Evolutionary conservation across 2,113 vertebrate genomes (phyloP).

Genomic region (Crotalus helleri): DNA sequence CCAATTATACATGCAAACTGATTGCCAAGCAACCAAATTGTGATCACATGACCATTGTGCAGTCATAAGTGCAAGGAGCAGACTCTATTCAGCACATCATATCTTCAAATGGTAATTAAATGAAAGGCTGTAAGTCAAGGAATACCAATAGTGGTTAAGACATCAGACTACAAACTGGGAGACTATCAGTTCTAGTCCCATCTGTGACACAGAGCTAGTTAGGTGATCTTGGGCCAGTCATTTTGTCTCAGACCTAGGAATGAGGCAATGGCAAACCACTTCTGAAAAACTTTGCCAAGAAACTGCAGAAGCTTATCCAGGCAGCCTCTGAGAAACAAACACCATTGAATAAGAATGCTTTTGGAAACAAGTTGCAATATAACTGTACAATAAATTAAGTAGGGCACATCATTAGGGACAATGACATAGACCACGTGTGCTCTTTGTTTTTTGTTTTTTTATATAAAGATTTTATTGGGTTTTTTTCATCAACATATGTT

Average conservation of each 20-base stretch:
- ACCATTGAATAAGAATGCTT: not conserved
- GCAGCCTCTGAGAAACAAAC: not conserved
- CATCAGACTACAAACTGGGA: not conserved
- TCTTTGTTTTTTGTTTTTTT: too few relatives aligned
- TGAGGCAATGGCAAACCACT: not conserved
- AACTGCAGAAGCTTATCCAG: not conserved
- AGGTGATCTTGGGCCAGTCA: not conserved
- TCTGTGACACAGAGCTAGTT: not conserved
- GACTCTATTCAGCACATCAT: not conserved
- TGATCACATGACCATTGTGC: not conserved
- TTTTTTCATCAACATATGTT: too few relatives aligned
- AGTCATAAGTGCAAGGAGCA: not conserved
- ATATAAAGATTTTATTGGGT: too few relatives aligned
- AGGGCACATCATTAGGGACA: not conserved
- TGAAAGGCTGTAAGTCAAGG: not conserved
- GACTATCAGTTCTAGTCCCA: not conserved
- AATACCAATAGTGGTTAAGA: not conserved
- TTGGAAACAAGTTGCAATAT: not conserved
- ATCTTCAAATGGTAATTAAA: not conserved
- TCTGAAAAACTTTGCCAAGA: not conserved
- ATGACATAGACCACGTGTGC: not conserved
- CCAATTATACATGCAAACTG: too few relatives aligned
- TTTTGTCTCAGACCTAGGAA: not conserved
- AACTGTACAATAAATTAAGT: slow-evolving; percentile 11
- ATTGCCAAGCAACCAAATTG: too few relatives aligned